Conservation (phyloP, 2,113 vertebrate species). For the Anoplopoma fimbria region DNA sequence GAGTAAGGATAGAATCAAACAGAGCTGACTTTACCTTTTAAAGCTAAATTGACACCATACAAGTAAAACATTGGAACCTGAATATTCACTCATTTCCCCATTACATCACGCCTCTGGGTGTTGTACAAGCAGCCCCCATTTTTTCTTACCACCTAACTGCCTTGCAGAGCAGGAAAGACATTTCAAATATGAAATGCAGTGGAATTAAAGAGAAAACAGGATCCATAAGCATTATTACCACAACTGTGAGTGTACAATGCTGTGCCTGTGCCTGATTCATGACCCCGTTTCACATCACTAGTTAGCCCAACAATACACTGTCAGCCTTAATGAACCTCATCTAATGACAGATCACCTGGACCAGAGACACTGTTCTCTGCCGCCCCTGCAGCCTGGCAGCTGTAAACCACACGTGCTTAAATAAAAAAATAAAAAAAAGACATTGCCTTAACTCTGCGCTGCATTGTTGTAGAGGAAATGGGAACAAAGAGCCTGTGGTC, state of each 20-base stretch:
- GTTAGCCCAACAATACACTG: constrained; percentile 63
- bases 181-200: constrained; percentile 13
- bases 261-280: constrained; percentile 63
- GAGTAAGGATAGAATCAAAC: not conserved
- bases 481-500: constrained; percentile 63
- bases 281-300: constrained; percentile 66
- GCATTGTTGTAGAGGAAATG: constrained; percentile 59
- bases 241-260: constrained; percentile 27
- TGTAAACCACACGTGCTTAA: constrained; percentile 56
- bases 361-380: constrained; percentile 59
- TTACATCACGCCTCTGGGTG: not conserved
- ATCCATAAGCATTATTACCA: constrained; percentile 51
- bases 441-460: constrained; percentile 57
- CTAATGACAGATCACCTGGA: constrained; percentile 77
- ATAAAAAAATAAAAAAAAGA: constrained; percentile 55
- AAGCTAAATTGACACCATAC: not conserved
- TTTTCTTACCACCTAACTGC: not conserved
- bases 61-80: not conserved
- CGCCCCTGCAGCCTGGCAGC: constrained; percentile 58
- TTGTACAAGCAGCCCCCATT: not conserved
- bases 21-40: not conserved
- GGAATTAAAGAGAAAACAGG: constrained; percentile 36
- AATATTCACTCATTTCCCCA: not conserved
- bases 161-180: constrained; percentile 17
- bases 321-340: constrained; percentile 69